A percentile compares a stretch with the other conserved stretches of the same genome.
Conservation (phyloP, 2,797 vertebrate genomes). For the Craterocephalus amniculus region DNA sequence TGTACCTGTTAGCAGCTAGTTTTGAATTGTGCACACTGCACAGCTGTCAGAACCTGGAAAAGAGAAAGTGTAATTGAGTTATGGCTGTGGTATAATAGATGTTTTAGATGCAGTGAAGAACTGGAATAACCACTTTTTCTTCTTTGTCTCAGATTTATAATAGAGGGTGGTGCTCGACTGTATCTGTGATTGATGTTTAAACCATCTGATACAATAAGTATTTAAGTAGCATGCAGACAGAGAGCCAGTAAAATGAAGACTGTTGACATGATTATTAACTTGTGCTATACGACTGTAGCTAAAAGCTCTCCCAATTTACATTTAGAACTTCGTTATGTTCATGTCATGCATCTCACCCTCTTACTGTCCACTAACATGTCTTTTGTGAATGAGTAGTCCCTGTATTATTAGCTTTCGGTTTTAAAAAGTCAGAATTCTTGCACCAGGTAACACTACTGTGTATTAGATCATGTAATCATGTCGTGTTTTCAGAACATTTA, state of each 20-base stretch:
- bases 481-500: background rate
- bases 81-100: background rate
- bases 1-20: background rate
- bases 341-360: background rate
- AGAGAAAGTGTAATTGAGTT: constrained; percentile 10
- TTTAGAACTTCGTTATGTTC: constrained; percentile 12
- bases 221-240: constrained; percentile 25
- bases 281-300: constrained; percentile 41
- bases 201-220: constrained; percentile 55
- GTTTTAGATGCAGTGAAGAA: constrained; percentile 24
- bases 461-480: background rate
- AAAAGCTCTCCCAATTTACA: constrained; percentile 24
- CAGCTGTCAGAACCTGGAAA: constrained; percentile 1
- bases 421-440: background rate
- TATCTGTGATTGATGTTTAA: constrained; percentile 66
- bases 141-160: constrained; percentile 41
- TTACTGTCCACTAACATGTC: background rate
- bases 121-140: constrained; percentile 25
- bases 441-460: background rate
- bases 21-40: constrained; percentile 9
- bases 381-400: background rate
- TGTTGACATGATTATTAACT: constrained; percentile 46
- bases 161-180: constrained; percentile 33
- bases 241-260: constrained; percentile 43
- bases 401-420: background rate